A percentile compares a stretch with the other conserved stretches of the same genome.
Conservation (phyloP, 2,113 vertebrate species). For the Grus americana region DNA sequence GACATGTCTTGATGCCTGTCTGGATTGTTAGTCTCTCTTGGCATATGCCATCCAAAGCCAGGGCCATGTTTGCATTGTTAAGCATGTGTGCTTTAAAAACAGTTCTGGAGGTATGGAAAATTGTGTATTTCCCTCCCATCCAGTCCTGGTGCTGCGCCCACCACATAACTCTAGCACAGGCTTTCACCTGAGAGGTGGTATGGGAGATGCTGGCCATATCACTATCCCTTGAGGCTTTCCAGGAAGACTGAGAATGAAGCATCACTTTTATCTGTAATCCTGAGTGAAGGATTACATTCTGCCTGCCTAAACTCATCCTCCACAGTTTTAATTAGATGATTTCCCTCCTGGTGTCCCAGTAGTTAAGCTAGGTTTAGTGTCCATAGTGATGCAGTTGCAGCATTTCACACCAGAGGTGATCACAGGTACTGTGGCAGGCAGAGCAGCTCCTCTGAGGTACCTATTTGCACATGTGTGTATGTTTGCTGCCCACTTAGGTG, state of each 20-base stretch:
- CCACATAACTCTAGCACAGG: fast-evolving
- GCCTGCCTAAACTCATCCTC: background rate
- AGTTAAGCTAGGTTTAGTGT: background rate
- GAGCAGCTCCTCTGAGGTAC: background rate
- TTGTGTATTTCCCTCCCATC: background rate
- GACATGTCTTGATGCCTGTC: background rate
- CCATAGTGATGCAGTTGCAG: fast-evolving
- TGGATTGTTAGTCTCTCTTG: background rate
- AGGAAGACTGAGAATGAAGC: background rate
- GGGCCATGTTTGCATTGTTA: background rate
- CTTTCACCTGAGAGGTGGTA: background rate
- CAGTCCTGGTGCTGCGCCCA: background rate
- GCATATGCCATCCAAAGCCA: background rate
- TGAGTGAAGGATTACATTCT: background rate
- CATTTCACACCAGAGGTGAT: background rate
- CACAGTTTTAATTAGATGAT: background rate
- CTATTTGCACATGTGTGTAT: fast-evolving
- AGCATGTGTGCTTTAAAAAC: background rate
- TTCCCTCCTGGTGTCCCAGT: background rate
- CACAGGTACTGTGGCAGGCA: background rate
- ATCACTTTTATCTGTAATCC: background rate
- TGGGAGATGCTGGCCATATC: background rate
- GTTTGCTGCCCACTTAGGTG: background rate
- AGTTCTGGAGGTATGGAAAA: background rate
- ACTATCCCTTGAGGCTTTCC: background rate